Conservation (phyloP, 2,113 vertebrate genomes). For the Speoplatyrhinus poulsoni region DNA sequence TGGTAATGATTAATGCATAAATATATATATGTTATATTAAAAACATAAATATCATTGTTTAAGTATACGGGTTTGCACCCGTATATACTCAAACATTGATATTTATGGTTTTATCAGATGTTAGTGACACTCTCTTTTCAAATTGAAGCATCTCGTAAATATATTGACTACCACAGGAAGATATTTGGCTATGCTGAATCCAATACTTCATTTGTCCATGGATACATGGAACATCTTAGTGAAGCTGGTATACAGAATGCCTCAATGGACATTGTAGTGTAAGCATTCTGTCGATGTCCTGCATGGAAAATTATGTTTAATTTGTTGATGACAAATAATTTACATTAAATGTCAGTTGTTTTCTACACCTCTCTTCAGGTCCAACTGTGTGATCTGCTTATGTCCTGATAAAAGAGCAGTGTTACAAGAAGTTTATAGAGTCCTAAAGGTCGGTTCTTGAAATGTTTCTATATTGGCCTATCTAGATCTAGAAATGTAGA, state of each 20-base stretch:
- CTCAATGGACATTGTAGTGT: conserved; percentile 71
- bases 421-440: conserved; percentile 66
- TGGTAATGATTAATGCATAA: conserved; percentile 66
- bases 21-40: not conserved
- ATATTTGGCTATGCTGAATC: conserved; percentile 65
- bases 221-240: conserved; percentile 74
- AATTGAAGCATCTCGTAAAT: conserved; percentile 57
- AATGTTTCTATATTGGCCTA: not conserved
- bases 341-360: not conserved
- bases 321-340: not conserved
- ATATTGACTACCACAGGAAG: conserved; percentile 70
- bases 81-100: not conserved
- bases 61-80: no score
- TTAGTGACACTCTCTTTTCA: conserved; percentile 22
- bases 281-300: conserved; percentile 16
- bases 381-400: conserved; percentile 78
- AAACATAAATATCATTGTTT: no score
- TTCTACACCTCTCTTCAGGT: conserved; percentile 52
- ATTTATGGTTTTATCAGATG: not conserved
- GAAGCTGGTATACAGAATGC: conserved; percentile 65
- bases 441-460: conserved; percentile 63
- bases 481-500: no score
- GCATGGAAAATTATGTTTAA: not conserved
- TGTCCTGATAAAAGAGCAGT: conserved; percentile 73
- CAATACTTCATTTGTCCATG: conserved; percentile 67